phyloP scores from a whole-genome alignment of 2,113 vertebrate genomes.

The Salvator merianae region DNA sequence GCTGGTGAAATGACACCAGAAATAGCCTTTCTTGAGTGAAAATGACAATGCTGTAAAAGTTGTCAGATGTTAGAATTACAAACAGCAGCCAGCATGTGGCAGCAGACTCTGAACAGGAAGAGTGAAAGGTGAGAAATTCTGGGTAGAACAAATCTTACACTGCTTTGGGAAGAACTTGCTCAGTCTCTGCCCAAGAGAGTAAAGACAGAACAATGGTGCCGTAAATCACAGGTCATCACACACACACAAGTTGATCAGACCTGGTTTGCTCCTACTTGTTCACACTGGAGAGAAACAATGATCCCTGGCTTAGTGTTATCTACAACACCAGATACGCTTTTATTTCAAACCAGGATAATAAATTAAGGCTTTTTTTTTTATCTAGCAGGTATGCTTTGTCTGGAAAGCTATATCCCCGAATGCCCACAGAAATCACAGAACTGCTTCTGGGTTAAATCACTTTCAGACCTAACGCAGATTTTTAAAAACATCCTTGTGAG shows the following conservation, averaged over 20 bases:
- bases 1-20: conserved; percentile 13
- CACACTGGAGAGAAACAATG: neutral
- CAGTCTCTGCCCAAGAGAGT: neutral
- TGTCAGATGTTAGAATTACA: conserved; percentile 39
- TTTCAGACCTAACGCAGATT: neutral
- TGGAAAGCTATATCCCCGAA: too few species aligned
- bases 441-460: neutral
- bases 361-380: neutral
- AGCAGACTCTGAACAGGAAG: conserved; percentile 33
- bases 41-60: conserved; percentile 42
- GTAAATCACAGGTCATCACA: neutral
- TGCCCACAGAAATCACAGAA: neutral
- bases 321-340: too few species aligned
- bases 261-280: neutral
- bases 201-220: neutral
- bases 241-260: neutral
- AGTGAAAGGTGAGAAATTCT: conserved; percentile 9
- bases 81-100: conserved; percentile 2
- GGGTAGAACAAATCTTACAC: neutral
- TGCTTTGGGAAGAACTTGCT: neutral
- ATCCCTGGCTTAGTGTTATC: too few species aligned
- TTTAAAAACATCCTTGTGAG: neutral
- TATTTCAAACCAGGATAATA: neutral
- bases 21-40: conserved; percentile 33
- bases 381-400: too few species aligned